A percentile compares a stretch with the other conserved stretches of the same genome.
Evolutionary conservation across 2,113 vertebrate genomes (phyloP).

Genomic region (Halichoeres trimaculatus): DNA sequence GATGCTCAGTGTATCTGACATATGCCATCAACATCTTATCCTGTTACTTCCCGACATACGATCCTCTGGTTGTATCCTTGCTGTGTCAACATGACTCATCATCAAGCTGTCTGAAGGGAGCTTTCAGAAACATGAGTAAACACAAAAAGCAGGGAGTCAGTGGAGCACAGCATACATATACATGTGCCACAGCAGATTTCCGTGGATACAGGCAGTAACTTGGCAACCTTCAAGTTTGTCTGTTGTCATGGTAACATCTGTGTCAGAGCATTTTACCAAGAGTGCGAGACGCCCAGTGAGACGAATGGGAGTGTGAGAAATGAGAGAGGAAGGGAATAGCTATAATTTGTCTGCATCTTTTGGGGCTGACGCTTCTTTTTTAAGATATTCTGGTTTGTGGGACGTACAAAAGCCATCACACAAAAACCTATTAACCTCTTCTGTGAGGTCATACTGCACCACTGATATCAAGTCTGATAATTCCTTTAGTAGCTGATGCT

Average conservation of each 20-base stretch:
- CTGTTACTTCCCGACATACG: background rate
- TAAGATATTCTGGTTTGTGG: background rate
- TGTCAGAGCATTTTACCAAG: constrained; percentile 22
- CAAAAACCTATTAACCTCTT: background rate
- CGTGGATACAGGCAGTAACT: constrained; percentile 71
- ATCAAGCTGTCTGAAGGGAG: constrained; percentile 20
- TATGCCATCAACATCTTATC: constrained; percentile 20
- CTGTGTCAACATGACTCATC: constrained; percentile 24
- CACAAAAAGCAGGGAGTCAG: constrained; percentile 16
- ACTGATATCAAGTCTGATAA: background rate
- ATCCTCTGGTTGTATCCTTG: background rate
- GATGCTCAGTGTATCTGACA: constrained; percentile 35
- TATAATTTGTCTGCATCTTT: background rate
- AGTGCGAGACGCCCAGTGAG: constrained; percentile 6
- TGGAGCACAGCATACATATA: constrained; percentile 20
- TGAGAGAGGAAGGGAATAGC: background rate
- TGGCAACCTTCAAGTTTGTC: constrained; percentile 71
- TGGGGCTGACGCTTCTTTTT: background rate
- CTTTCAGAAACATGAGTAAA: constrained; percentile 30
- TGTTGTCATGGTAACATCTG: constrained; percentile 70
- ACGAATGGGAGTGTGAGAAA: no score
- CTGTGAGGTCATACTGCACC: background rate
- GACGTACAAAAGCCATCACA: background rate
- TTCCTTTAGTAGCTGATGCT: background rate
- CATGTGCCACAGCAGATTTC: constrained; percentile 47